These are phyloP conservation scores for Prochilodus magdalenae DNA, from an alignment of 2,113 vertebrate species.

Conservation along the genomic window DNA sequence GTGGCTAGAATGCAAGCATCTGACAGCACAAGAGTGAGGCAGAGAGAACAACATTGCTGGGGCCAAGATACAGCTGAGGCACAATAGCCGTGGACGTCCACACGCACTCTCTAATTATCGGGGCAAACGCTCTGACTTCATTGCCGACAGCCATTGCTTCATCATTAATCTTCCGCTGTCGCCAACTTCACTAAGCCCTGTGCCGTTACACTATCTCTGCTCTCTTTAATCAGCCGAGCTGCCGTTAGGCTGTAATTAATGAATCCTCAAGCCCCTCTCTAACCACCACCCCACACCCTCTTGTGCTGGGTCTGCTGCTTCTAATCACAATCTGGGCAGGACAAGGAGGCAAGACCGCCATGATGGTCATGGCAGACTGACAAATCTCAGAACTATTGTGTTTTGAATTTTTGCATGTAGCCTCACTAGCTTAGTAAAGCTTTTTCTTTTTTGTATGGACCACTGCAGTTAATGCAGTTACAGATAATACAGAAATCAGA, in stretches of 20 bases:
- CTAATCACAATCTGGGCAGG: conserved; percentile 47
- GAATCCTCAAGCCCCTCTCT: conserved; percentile 77
- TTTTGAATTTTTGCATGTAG: background rate
- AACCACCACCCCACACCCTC: conserved; percentile 66
- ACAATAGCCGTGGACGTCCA: conserved; percentile 78
- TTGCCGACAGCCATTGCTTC: conserved; percentile 77
- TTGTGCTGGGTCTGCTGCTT: conserved; percentile 40
- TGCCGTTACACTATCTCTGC: conserved; percentile 81
- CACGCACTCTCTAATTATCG: conserved; percentile 82
- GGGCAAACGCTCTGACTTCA: conserved; percentile 79
- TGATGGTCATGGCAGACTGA: conserved; percentile 7
- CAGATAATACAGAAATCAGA: no score
- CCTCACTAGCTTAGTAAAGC: background rate
- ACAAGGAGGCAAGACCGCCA: conserved; percentile 27
- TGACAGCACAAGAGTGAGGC: conserved; percentile 23
- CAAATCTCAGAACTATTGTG: background rate
- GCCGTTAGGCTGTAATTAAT: conserved; percentile 79
- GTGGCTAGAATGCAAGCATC: background rate
- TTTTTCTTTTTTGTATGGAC: no score
- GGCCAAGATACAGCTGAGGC: conserved; percentile 74
- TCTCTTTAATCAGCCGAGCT: conserved; percentile 84
- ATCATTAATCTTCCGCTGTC: conserved; percentile 85
- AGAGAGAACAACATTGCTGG: conserved; percentile 20
- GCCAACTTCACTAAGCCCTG: conserved; percentile 85
- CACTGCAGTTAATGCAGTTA: no score